These are phyloP conservation scores for Mus minutoides DNA, from an alignment of 2,797 vertebrate genomes.

Conservation along the genomic window DNA sequence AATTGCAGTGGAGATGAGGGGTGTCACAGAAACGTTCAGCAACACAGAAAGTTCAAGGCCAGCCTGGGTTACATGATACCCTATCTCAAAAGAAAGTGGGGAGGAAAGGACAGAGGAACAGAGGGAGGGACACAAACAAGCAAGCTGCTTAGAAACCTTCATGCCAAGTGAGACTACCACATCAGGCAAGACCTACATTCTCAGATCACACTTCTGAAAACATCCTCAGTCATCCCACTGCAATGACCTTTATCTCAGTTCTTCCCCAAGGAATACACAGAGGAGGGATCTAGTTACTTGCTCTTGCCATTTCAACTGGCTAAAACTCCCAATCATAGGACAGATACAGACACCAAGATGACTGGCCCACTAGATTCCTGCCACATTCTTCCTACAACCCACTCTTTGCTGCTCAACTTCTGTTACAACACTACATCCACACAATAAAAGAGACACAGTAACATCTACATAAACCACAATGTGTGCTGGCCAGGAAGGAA, in stretches of 20 bases:
- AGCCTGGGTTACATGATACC: not conserved
- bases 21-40: not conserved
- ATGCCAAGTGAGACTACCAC: not conserved
- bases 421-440: not conserved
- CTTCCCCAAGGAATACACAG: not conserved
- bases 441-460: not conserved
- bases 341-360: not conserved
- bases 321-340: conserved; percentile 11
- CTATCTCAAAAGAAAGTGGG: not conserved
- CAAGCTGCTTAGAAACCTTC: not conserved
- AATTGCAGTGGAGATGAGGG: not conserved
- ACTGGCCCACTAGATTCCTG: not conserved
- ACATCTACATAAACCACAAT: conserved; percentile 45
- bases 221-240: conserved; percentile 18
- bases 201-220: conserved; percentile 53
- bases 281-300: not conserved
- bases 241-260: conserved; percentile 15
- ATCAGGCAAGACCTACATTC: not conserved
- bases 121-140: not conserved
- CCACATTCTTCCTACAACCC: not conserved
- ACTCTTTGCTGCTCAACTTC: not conserved
- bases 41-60: not conserved
- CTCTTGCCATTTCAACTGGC: not conserved
- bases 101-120: not conserved
- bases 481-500: conserved; percentile 20